Conservation (phyloP, 2,888 invertebrate species). For the Spilosoma lubricipeda region DNA sequence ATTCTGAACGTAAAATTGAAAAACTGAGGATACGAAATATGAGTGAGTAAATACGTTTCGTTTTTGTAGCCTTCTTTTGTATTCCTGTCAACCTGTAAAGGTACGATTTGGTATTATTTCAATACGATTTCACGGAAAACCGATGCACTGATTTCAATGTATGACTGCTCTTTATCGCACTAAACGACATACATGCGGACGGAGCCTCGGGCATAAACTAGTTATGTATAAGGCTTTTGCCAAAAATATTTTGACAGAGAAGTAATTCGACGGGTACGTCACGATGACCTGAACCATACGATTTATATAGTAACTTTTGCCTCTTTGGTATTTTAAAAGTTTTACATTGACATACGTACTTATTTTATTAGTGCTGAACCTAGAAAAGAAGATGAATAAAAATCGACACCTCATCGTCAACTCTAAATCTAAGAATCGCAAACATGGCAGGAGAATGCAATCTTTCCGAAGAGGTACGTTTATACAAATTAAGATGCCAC, state of each 20-base stretch:
- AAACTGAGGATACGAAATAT: neutral
- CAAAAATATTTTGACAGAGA: neutral
- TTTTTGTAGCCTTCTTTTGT: neutral
- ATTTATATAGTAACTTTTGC: neutral
- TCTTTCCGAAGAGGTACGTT: constrained; percentile 9
- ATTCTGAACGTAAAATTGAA: neutral
- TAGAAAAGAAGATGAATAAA: constrained; percentile 54
- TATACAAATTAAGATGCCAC: neutral
- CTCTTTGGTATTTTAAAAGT: neutral
- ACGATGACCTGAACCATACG: neutral
- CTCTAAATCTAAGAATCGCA: constrained; percentile 24
- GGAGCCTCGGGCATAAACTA: too few species aligned
- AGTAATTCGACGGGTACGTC: neutral
- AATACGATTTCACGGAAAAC: too few species aligned
- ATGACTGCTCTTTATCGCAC: too few species aligned
- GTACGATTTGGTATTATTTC: neutral
- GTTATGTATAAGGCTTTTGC: too few species aligned
- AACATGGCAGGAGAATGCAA: neutral
- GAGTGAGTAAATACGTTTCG: neutral
- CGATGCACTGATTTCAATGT: too few species aligned
- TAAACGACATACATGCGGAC: too few species aligned
- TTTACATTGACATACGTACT: neutral
- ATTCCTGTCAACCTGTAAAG: neutral
- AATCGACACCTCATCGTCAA: constrained; percentile 59
- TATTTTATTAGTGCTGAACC: constrained; percentile 41